These are phyloP conservation scores for Delichon dasypus DNA, from an alignment of 2,797 vertebrate genomes.

Conservation along the genomic window DNA sequence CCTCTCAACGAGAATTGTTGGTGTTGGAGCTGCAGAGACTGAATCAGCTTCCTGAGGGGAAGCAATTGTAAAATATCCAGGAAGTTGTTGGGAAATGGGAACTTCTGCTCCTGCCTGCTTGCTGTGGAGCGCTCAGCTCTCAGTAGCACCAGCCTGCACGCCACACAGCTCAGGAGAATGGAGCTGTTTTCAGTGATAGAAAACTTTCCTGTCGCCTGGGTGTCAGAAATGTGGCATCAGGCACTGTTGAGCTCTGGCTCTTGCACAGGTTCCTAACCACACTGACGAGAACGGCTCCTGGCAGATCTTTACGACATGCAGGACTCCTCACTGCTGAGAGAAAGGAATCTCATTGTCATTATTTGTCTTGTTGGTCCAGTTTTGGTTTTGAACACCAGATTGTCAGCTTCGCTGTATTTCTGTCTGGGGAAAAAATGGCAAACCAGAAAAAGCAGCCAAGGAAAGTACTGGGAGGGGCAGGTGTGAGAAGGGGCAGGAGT, in stretches of 20 bases:
- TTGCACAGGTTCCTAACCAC: accelerated
- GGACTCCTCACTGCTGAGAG: not conserved
- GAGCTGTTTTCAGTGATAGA: not conserved
- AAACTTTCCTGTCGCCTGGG: not conserved
- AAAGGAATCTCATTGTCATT: not conserved
- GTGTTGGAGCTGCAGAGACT: constrained; percentile 71
- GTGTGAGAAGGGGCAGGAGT: not conserved
- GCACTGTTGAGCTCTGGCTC: not conserved
- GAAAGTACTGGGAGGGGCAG: not conserved
- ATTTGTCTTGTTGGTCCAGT: not conserved
- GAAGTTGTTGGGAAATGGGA: constrained; percentile 88
- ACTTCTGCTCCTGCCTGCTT: constrained; percentile 61
- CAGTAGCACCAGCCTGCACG: not conserved
- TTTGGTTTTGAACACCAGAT: not conserved
- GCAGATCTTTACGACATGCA: not conserved
- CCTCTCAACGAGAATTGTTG: constrained; percentile 66
- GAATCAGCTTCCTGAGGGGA: constrained; percentile 90
- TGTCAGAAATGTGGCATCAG: not conserved
- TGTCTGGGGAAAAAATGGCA: not conserved
- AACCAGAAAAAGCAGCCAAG: not conserved
- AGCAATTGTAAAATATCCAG: constrained; percentile 90
- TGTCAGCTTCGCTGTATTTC: not conserved
- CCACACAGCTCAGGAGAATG: not conserved
- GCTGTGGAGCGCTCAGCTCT: not conserved
- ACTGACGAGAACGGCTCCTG: not conserved